Base-by-base conservation (phyloP, 2,113 vertebrate species). In the Mirza zaza region DNA sequence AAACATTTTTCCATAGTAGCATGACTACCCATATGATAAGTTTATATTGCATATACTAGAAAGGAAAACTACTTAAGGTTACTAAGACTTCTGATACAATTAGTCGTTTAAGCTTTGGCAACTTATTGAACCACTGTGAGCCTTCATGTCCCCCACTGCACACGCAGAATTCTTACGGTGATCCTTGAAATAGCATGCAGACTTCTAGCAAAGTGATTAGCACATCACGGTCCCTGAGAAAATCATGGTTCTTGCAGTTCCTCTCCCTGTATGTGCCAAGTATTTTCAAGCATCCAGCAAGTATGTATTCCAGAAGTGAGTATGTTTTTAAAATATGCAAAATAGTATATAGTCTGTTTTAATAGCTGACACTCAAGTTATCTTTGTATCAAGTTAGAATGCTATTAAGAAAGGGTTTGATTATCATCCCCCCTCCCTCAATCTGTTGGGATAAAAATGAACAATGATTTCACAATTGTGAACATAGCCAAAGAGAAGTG, bases 251-350 rank as follows among this genome's bases (percentile, higher is more conserved):
- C 50, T 59, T 86, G 25, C 4, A 34, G 9, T 45, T 70, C 20
- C 39, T 52, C 3, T 82, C 23, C 32, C 27, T 39, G 0, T 45
- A 6, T 4, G 1, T 36, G n/a, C 83, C 92, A 75, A 63, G 13
- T 89, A 29, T 84, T 76, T 97, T 68, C 42, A 94, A 92, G 87
- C 14, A 87, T 57, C 68, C 63, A 87, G 42, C 70, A 50, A 77
- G 27, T 23, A 45, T 45, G 12, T 8, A 59, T 45, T 94, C 39
- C 92, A 52, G 42, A 95, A 86, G 55, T 57, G 55, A 57, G 10
- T 59, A 32, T 55, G 17, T 76, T 63, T 89, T 86, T 42, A 21
- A 27, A 32, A 65, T 27, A 61, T 42, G 36, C 18, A 75, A 79
- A 92, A 71, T 83, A 71, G 39, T 15, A 36, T 18, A 39, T 8